These are phyloP conservation scores for Arenaria interpres DNA, from an alignment of 2,113 vertebrate species.

Conservation along the genomic window DNA sequence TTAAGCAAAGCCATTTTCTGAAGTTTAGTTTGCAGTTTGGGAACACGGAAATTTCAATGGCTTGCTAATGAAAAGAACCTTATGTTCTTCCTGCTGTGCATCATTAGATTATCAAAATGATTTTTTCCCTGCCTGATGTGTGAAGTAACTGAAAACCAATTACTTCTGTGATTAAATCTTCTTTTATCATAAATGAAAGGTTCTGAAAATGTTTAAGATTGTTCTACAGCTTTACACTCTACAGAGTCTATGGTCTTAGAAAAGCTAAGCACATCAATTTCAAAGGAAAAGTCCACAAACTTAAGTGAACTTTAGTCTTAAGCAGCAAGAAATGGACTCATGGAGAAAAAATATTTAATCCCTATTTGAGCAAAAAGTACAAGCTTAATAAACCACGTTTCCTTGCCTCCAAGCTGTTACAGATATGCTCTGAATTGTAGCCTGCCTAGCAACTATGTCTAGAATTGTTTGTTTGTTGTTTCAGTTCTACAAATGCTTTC, in stretches of 20 bases:
- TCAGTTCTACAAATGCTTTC: slow-evolving; percentile 86
- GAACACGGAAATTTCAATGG: slow-evolving; percentile 3
- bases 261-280: not conserved
- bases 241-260: not conserved
- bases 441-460: not conserved
- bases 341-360: not conserved
- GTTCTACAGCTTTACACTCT: not conserved
- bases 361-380: not conserved
- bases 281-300: not conserved
- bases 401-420: not conserved
- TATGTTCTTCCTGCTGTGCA: slow-evolving; percentile 37
- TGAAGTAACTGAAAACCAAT: slow-evolving; percentile 40
- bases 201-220: slow-evolving; percentile 5
- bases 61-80: slow-evolving; percentile 45
- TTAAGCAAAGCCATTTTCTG: slow-evolving; percentile 36
- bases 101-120: slow-evolving; percentile 52
- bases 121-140: slow-evolving; percentile 7
- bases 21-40: slow-evolving; percentile 1
- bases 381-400: not conserved
- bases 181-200: not conserved
- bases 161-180: slow-evolving; percentile 39
- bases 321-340: not conserved
- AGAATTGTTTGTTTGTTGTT: slow-evolving; percentile 10
- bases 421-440: not conserved
- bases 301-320: not conserved